Conservation (phyloP, 53 echinoderm and acorn worm species). For the Mesocentrotus franciscanus region DNA sequence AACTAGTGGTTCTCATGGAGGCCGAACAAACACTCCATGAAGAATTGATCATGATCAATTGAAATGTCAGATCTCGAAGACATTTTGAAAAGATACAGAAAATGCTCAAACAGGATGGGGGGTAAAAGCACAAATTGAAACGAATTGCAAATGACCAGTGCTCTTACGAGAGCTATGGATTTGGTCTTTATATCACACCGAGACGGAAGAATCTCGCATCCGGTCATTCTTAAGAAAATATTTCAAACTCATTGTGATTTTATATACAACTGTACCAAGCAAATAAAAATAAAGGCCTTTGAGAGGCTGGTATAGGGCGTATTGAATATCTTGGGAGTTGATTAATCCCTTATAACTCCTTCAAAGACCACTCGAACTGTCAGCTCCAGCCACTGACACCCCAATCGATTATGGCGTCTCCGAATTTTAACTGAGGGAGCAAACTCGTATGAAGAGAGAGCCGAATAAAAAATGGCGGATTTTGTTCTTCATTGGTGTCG, state of each 20-base stretch:
- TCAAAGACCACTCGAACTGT: conserved; percentile 21
- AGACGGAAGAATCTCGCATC: background rate
- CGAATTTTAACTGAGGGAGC: conserved; percentile 1
- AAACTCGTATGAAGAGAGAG: conserved; percentile 27
- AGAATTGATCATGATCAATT: background rate
- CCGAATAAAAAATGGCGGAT: conserved; percentile 17
- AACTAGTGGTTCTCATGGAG: background rate
- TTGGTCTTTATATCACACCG: background rate
- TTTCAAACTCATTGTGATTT: background rate
- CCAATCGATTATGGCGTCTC: conserved; percentile 17
- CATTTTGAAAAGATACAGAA: background rate
- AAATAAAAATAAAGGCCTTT: background rate
- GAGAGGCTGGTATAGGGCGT: background rate
- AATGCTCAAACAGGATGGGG: background rate
- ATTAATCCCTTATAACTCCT: background rate
- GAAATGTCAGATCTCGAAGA: background rate
- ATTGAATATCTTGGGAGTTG: background rate
- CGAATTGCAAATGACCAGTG: background rate
- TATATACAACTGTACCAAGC: background rate
- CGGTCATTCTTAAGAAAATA: background rate
- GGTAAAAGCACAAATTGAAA: background rate
- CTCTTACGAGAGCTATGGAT: background rate
- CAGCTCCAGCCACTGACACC: background rate
- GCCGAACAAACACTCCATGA: background rate
- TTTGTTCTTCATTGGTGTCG: background rate